Conservation (phyloP, 2,797 vertebrate species). For the Ptychadena robeensis region DNA sequence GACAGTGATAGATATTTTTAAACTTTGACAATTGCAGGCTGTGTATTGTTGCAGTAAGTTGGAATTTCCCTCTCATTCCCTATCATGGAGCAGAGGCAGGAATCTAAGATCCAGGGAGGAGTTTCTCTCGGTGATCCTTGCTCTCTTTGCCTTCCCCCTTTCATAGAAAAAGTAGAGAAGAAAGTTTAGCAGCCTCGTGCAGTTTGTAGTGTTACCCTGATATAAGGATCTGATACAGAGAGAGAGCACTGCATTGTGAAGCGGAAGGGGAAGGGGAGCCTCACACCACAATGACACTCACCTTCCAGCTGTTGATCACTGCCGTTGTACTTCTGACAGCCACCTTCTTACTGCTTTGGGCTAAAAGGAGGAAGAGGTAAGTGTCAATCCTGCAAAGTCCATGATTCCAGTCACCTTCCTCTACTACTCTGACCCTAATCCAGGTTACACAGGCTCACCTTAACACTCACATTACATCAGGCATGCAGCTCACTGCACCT, state of each 20-base stretch:
- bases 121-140: not conserved
- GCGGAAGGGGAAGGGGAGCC: not conserved
- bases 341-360: not conserved
- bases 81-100: conserved; percentile 8
- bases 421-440: not conserved
- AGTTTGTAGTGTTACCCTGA: not conserved
- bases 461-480: too few species aligned
- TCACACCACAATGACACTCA: conserved; percentile 5
- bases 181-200: conserved; percentile 9
- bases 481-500: too few species aligned
- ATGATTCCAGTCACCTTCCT: not conserved
- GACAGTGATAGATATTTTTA: too few species aligned
- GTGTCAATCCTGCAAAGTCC: not conserved
- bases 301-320: not conserved
- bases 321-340: not conserved
- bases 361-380: conserved; percentile 16
- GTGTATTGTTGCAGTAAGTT: not conserved
- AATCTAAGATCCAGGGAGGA: conserved; percentile 10
- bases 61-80: not conserved
- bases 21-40: not conserved
- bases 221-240: not conserved
- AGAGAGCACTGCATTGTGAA: not conserved
- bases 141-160: not conserved
- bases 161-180: not conserved
- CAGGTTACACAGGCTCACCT: too few species aligned